phyloP scores from a whole-genome alignment of 2,888 invertebrate genomes.

The Gryllus longicercus region DNA sequence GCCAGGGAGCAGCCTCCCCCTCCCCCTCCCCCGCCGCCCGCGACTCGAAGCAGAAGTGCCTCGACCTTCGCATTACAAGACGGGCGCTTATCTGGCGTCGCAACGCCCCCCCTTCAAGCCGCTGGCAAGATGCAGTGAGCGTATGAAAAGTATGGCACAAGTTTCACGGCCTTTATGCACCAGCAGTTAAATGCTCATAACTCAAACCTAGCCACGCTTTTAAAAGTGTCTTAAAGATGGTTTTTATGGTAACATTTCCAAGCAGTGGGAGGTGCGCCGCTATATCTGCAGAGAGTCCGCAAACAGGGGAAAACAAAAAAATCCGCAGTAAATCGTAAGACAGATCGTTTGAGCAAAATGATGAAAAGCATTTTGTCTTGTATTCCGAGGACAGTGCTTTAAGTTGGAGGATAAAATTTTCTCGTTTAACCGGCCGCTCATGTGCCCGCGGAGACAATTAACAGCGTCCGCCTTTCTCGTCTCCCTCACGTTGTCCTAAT shows the following conservation, averaged over 20 bases:
- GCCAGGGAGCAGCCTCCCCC: too few relatives aligned
- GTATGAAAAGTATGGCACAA: background rate
- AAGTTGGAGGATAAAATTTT: background rate
- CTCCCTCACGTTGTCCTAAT: too few relatives aligned
- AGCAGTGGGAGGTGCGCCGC: background rate
- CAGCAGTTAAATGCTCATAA: background rate
- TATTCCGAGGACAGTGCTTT: background rate
- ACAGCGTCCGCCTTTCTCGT: too few relatives aligned
- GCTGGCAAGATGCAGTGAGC: background rate
- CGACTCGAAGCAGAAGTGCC: background rate
- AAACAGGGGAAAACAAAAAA: background rate
- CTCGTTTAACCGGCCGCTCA: background rate
- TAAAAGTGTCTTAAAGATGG: background rate
- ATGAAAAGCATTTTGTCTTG: background rate
- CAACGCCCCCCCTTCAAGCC: background rate
- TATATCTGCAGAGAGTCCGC: background rate
- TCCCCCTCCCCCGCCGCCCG: background rate
- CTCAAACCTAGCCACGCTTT: background rate
- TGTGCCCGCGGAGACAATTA: too few relatives aligned
- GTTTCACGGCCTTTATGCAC: constrained; percentile 2
- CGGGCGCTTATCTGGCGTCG: background rate
- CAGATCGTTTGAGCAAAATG: background rate
- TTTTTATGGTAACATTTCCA: constrained; percentile 3
- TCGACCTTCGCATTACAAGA: background rate
- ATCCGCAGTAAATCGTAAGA: background rate